A percentile compares a stretch with the other conserved stretches of the same genome.
phyloP scores from a whole-genome alignment of 2,113 vertebrate genomes.

The Cyanoramphus novaezelandiae region DNA sequence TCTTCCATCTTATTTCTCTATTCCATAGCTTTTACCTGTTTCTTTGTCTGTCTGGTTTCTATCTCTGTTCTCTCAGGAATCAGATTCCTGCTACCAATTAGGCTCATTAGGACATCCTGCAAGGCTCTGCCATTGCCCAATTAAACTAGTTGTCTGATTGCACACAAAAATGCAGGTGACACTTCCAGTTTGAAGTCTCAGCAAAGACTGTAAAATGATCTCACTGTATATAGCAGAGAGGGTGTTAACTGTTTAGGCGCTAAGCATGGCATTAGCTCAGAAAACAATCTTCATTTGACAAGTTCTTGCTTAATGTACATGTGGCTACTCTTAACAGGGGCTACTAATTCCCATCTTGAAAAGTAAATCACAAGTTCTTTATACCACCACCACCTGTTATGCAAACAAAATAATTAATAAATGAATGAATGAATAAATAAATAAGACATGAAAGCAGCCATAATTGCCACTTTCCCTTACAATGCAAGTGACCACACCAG shows the following conservation, averaged over 20 bases:
- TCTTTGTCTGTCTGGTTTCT: not conserved
- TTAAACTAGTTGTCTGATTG: slow-evolving; percentile 12
- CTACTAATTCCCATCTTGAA: not conserved
- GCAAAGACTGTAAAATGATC: not conserved
- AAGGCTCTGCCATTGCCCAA: slow-evolving; percentile 8
- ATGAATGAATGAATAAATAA: not conserved
- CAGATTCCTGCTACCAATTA: slow-evolving; percentile 5
- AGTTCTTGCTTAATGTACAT: not conserved
- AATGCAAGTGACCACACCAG: not conserved
- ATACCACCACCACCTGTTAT: not conserved
- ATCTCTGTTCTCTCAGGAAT: not conserved
- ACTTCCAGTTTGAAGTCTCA: not conserved
- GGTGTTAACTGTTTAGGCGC: not conserved
- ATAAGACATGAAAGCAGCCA: not conserved
- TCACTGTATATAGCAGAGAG: not conserved
- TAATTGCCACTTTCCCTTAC: not conserved
- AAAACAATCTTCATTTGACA: not conserved
- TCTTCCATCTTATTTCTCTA: not conserved
- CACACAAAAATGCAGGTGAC: not conserved
- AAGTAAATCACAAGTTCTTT: not conserved
- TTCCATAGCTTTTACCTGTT: not conserved
- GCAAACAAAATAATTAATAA: not conserved
- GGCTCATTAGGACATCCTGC: slow-evolving; percentile 18
- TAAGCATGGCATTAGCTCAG: not conserved
- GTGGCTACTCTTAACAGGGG: not conserved